Conservation (phyloP, 2,888 invertebrate genomes). For the Noctua pronuba region DNA sequence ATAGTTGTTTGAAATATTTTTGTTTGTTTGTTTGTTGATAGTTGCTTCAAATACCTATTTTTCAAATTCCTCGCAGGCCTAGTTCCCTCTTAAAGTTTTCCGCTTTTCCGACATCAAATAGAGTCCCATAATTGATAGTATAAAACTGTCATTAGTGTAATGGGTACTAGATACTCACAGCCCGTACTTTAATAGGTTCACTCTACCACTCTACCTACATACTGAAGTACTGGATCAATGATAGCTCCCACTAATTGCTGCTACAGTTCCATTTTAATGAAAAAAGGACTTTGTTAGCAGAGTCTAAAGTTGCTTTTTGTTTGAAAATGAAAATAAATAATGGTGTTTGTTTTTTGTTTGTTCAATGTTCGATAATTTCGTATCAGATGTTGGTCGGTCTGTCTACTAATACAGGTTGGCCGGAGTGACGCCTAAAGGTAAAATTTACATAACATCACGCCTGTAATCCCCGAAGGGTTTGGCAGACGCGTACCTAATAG, state of each 20-base stretch:
- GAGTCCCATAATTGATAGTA: conserved; percentile 15
- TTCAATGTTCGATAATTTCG: background rate
- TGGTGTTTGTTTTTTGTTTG: background rate
- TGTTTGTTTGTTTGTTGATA: too few relatives aligned
- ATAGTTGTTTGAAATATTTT: too few relatives aligned
- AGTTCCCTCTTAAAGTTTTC: background rate
- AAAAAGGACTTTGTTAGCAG: conserved; percentile 1
- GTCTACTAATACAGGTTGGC: background rate
- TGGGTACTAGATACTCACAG: background rate
- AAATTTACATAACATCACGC: too few relatives aligned
- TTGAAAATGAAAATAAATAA: background rate
- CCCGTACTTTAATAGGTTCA: background rate
- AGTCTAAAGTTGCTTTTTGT: background rate
- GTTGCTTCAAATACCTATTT: too few relatives aligned
- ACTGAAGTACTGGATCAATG: conserved; percentile 34
- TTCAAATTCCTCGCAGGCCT: too few relatives aligned
- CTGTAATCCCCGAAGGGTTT: too few relatives aligned
- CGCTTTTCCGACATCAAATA: conserved; percentile 6
- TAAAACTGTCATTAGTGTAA: conserved; percentile 29
- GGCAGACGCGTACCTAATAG: too few relatives aligned
- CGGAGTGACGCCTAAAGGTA: too few relatives aligned
- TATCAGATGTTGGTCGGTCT: background rate
- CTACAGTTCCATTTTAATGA: background rate
- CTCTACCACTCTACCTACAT: background rate
- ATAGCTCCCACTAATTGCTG: conserved; percentile 36